Evolutionary conservation across 2,888 invertebrate genomes (phyloP), one percentile per base, ranked within the genome.

Genomic region (Polyploca ridens): DNA sequence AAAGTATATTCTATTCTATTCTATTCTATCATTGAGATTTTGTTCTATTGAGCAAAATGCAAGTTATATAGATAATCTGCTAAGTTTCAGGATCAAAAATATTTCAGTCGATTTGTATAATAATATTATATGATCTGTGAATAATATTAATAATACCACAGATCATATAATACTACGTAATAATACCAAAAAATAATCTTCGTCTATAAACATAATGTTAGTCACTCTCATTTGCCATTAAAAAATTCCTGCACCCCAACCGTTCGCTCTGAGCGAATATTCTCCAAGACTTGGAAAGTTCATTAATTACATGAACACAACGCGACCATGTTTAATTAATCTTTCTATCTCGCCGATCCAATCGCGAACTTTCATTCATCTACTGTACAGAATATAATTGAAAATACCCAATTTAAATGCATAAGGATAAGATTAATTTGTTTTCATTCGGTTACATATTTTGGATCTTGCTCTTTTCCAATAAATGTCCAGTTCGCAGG

Each of bases 231-330:
- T 57, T 38, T 57, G n/a, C 57, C 41, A 57, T 27, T 33, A 59
- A 58, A 46, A 63, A 41, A 46, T 44, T 27, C 14, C 71, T 71
- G 19, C 14, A 10, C 54, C n/a, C 54, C 54, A 54, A 54, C 54
- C 54, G 8, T 19, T 54, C 54, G 10, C 19, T 54, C 19, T 1
- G n/a, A 54, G 19, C 54, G 54, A 54, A 54, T 54, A 10, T 69
- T 65, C 27, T 27, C 64, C 66, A 67, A 76, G 54, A 79, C 76
- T 76, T 76, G 58, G 62, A 59, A 72, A 81, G 75, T 80, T 82
- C 81, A 85, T 85, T 84, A 84, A 86, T 85, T 85, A 86, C 75
- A 76, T 74, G 72, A 74, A 69, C 69, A 69, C 71, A 69, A 65
- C 65, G 68, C 75, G 68, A 71, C 75, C 71, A 64, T 67, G 72